Evolutionary conservation across 2,888 invertebrate species (phyloP).

Genomic region (Erebia epiphron): DNA sequence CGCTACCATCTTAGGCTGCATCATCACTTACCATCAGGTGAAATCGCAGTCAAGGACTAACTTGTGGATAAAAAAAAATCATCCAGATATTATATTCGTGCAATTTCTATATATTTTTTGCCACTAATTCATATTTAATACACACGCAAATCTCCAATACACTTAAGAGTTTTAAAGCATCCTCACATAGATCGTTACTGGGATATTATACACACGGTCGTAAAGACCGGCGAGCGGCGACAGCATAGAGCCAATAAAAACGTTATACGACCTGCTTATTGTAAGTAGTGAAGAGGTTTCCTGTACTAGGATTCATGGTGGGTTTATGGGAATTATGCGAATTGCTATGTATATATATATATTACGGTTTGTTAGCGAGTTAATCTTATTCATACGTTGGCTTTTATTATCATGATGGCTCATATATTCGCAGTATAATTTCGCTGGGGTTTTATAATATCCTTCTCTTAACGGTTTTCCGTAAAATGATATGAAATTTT

Average conservation of each 20-base stretch:
- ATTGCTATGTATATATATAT: too few species aligned
- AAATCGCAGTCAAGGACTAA: too few species aligned
- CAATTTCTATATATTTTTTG: conserved; percentile 11
- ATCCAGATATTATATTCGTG: background rate
- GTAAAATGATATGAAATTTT: background rate
- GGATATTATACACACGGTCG: conserved; percentile 50
- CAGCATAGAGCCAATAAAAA: conserved; percentile 43
- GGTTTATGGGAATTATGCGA: conserved; percentile 32
- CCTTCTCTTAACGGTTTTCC: too few species aligned
- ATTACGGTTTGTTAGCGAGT: background rate
- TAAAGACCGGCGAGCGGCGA: conserved; percentile 45
- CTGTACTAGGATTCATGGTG: conserved; percentile 38
- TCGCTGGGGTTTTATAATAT: background rate
- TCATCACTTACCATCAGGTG: too few species aligned
- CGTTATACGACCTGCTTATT: conserved; percentile 45
- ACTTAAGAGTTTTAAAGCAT: conserved; percentile 31
- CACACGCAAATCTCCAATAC: conserved; percentile 28
- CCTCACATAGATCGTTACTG: conserved; percentile 28
- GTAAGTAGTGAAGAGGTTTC: conserved; percentile 38
- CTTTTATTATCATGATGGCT: background rate
- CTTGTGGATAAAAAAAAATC: too few species aligned
- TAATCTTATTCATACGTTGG: background rate
- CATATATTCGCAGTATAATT: background rate
- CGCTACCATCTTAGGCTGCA: too few species aligned
- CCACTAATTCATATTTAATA: conserved; percentile 13